Evolutionary conservation across 2,888 invertebrate species (phyloP).

Genomic region (Microplitis deprimator): DNA sequence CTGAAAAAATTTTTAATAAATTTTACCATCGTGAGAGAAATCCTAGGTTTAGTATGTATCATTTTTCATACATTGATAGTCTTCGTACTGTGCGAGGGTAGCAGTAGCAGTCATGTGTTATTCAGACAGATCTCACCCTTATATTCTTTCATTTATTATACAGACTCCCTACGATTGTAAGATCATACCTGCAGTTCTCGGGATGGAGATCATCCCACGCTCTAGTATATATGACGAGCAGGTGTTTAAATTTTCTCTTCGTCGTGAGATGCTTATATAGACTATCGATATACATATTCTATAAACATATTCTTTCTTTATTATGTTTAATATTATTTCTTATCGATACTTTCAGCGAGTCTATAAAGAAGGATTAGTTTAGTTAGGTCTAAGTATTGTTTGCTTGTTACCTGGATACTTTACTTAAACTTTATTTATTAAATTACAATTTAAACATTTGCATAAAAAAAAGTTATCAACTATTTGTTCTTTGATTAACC

Average conservation of each 20-base stretch:
- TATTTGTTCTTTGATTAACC: too few species aligned
- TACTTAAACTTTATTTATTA: too few species aligned
- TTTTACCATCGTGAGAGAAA: slow-evolving; percentile 11
- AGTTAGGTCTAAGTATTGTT: too few species aligned
- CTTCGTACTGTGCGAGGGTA: background rate
- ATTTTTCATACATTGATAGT: slow-evolving; percentile 16
- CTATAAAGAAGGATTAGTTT: too few species aligned
- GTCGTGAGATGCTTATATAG: slow-evolving; percentile 4
- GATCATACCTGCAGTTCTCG: slow-evolving; percentile 26
- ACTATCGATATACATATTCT: slow-evolving; percentile 26
- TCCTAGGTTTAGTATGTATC: background rate
- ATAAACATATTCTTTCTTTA: slow-evolving; percentile 3
- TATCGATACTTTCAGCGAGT: background rate
- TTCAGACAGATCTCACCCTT: background rate
- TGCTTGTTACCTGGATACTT: too few species aligned
- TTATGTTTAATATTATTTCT: background rate
- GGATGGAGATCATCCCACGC: slow-evolving; percentile 53
- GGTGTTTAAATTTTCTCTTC: slow-evolving; percentile 56
- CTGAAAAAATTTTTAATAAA: slow-evolving; percentile 4
- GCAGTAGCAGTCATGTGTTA: slow-evolving; percentile 2
- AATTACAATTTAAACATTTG: too few species aligned
- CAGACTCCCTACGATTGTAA: background rate
- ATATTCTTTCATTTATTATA: slow-evolving; percentile 17
- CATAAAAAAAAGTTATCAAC: too few species aligned
- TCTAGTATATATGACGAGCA: slow-evolving; percentile 52